Conservation (phyloP, 2,113 vertebrate species). For the Rhea americana region DNA sequence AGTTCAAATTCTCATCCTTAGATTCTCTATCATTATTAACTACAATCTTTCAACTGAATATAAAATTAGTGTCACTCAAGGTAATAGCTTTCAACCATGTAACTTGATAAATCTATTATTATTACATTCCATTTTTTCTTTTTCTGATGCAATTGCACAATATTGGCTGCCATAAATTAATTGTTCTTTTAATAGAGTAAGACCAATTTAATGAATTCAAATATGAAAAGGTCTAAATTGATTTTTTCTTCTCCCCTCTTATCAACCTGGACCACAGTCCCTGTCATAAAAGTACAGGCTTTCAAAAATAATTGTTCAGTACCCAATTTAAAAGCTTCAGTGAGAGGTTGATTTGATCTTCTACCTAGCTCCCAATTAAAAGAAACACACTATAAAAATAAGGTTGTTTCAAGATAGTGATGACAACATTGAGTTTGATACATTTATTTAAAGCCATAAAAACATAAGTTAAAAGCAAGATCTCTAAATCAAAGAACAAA, state of each 20-base stretch:
- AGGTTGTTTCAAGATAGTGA: not conserved
- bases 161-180: conserved; percentile 50
- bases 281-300: not conserved
- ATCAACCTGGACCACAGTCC: conserved; percentile 15
- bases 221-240: conserved; percentile 46
- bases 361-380: not conserved
- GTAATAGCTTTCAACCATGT: conserved; percentile 25
- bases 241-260: conserved; percentile 20
- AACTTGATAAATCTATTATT: conserved; percentile 55
- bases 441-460: not conserved
- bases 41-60: conserved; percentile 29
- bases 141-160: conserved; percentile 6
- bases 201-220: conserved; percentile 39
- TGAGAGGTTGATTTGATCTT: conserved; percentile 15
- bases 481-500: not conserved
- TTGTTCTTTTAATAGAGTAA: conserved; percentile 58
- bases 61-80: conserved; percentile 52
- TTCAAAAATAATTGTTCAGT: conserved; percentile 32
- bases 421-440: not conserved
- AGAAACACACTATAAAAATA: not conserved
- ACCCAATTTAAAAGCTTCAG: not conserved
- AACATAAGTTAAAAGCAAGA: not conserved
- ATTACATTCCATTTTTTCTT: conserved; percentile 18
- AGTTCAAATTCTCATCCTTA: conserved; percentile 30
- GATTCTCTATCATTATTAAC: conserved; percentile 47